Conservation (phyloP, 2,797 vertebrate genomes). For the Notamacropus eugenii region DNA sequence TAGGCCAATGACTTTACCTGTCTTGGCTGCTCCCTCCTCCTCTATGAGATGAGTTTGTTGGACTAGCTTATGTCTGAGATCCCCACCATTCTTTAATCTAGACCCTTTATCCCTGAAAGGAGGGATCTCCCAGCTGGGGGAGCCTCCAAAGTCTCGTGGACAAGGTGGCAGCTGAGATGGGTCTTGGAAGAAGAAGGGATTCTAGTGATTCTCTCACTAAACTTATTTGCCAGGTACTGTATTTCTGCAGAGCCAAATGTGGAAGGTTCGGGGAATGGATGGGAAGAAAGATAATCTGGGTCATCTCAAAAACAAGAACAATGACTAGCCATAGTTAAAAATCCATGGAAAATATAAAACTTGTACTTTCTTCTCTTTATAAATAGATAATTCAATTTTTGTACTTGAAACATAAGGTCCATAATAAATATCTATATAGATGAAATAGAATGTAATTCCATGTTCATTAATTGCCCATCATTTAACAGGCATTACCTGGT, state of each 20-base stretch:
- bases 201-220: not conserved
- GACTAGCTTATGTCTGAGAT: not conserved
- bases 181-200: not conserved
- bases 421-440: constrained; percentile 6
- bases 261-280: not conserved
- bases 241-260: not conserved
- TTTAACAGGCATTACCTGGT: not conserved
- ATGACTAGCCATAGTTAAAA: not conserved
- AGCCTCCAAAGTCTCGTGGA: not conserved
- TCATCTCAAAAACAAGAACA: not conserved
- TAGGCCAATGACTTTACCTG: not conserved
- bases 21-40: not conserved
- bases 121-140: not conserved
- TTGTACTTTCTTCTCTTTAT: constrained; percentile 20
- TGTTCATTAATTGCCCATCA: not conserved
- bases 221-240: not conserved
- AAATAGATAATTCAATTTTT: constrained; percentile 10
- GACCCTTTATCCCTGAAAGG: not conserved
- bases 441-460: not conserved
- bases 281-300: not conserved
- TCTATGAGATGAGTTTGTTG: not conserved
- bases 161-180: not conserved
- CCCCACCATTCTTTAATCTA: not conserved
- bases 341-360: constrained; percentile 50
- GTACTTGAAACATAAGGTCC: constrained; percentile 4